Conservation (phyloP, 2,888 invertebrate species). For the Latheticus oryzae region DNA sequence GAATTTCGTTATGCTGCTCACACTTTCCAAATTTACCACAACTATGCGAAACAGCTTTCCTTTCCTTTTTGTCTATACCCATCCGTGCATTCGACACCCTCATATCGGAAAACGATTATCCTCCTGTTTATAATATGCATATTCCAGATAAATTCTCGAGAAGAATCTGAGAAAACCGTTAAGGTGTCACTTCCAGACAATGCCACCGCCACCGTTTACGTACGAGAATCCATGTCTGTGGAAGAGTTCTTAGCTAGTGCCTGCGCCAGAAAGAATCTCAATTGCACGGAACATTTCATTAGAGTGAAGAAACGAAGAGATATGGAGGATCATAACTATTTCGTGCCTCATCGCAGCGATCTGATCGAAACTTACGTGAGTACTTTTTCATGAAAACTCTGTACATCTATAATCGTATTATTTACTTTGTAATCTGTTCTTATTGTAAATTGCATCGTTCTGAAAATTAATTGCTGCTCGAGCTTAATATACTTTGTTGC, state of each 20-base stretch:
- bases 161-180: constrained; percentile 88
- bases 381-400: too few relatives aligned
- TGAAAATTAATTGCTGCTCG: constrained; percentile 12
- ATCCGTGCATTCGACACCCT: constrained; percentile 5
- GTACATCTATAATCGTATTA: constrained; percentile 2
- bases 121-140: constrained; percentile 32
- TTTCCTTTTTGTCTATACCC: not conserved
- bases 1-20: too few relatives aligned
- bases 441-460: constrained; percentile 19
- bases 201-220: constrained; percentile 83
- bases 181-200: constrained; percentile 92
- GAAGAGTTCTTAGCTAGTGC: constrained; percentile 95
- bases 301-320: constrained; percentile 93
- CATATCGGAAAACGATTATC: constrained; percentile 31
- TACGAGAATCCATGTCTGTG: constrained; percentile 93
- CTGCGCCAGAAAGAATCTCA: constrained; percentile 91
- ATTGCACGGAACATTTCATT: constrained; percentile 95
- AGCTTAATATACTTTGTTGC: too few relatives aligned
- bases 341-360: constrained; percentile 94
- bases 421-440: not conserved
- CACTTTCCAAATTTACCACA: too few relatives aligned
- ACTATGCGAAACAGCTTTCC: too few relatives aligned
- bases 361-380: constrained; percentile 95
- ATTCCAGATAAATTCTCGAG: constrained; percentile 84
- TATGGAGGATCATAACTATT: constrained; percentile 96